Evolutionary conservation across 2,113 vertebrate species (phyloP).

Genomic region (Melanerpes formicivorus): DNA sequence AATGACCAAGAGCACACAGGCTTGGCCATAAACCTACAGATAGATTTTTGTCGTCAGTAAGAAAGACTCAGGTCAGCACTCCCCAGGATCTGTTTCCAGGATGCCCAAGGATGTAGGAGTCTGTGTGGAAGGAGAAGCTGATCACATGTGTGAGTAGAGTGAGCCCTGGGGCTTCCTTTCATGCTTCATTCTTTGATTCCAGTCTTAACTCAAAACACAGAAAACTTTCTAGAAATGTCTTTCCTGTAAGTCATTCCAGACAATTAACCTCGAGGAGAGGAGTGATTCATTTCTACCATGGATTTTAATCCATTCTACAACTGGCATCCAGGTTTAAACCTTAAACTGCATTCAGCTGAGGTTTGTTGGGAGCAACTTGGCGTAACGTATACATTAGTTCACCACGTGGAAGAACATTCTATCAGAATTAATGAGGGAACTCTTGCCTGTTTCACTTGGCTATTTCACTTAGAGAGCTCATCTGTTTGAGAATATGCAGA

Average conservation of each 20-base stretch:
- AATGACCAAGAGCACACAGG: not conserved
- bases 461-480: not conserved
- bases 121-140: not conserved
- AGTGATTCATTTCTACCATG: not conserved
- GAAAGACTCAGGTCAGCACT: not conserved
- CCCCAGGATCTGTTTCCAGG: not conserved
- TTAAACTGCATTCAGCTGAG: not conserved
- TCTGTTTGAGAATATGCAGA: constrained; percentile 1
- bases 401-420: not conserved
- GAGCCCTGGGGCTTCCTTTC: not conserved
- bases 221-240: not conserved
- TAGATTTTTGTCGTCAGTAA: not conserved
- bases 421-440: not conserved
- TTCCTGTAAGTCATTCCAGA: not conserved
- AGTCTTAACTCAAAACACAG: not conserved
- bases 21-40: not conserved
- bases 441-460: not conserved
- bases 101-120: not conserved
- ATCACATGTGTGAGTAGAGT: not conserved
- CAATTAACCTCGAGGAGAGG: not conserved
- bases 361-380: not conserved
- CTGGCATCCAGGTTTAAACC: not conserved
- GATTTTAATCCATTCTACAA: not conserved
- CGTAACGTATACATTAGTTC: accelerated
- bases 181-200: not conserved